Evolutionary conservation across 2,113 vertebrate species (phyloP), one percentile per base, ranked within the genome.

Genomic region (Myiozetetes cayanensis): DNA sequence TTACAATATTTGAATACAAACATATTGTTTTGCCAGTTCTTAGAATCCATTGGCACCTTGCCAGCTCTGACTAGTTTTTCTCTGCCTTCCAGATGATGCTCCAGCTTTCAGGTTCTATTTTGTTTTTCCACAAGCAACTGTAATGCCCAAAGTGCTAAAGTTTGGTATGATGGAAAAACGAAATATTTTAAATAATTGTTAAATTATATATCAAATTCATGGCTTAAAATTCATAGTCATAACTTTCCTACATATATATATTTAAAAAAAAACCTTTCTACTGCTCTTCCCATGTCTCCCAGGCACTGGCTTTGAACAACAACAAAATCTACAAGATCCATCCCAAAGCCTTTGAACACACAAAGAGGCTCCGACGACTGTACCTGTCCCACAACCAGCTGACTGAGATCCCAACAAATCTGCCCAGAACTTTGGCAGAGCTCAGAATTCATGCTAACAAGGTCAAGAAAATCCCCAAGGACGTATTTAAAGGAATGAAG

Each of bases 301-400:
- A 99, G 99, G 99, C 98, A 68, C 94, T 99, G 97, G 99, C 99
- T 95, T 97, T 99, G 91, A 99, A 99, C 96, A 99, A 99, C 97
- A 99, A 99, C 86, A 98, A 98, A 97, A 98, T 99, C 94, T 96
- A 98, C 31, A 99, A 99, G 97, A 98, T 99, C 76, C 99, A 99
- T 19, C 99, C 99, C 16, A 99, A 99, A 96, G 99, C 99, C 33
- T 99, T 99, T 97, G 97, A 97, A 81, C 95, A 98, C 91, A 98
- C 98, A 95, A 98, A 98, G 68, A 98, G 98, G 76, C 96, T 99
- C 41, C 97, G 98, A 71, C 98, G 99, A 89, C 97, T 99, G 2
- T 99, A 99, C 93, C 63, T 99, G 76, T 99, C 99, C 81, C 99
- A 99, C 94, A 99, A 99, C 93, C 96, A 98, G 94, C 97, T 99